These are phyloP conservation scores for Drosophila setifemur DNA, from an alignment of 1,140 invertebrate genomes.

Conservation along the genomic window DNA sequence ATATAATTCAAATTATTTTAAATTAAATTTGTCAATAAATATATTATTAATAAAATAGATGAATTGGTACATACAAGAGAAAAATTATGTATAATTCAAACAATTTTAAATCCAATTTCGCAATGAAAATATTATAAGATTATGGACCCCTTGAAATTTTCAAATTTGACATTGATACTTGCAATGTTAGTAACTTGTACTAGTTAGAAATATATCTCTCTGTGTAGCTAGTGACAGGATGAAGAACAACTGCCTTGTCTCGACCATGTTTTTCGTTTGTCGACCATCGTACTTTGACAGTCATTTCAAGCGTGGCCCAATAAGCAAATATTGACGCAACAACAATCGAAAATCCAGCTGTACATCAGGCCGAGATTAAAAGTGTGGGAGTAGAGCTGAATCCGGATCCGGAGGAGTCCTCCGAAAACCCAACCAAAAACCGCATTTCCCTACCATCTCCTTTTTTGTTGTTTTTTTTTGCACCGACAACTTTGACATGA, in stretches of 20 bases:
- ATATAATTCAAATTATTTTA: no score
- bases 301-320: constrained; percentile 53
- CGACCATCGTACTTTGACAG: constrained; percentile 6
- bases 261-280: not conserved
- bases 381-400: not conserved
- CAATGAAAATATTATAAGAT: not conserved
- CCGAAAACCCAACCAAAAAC: constrained; percentile 22
- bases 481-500: constrained; percentile 22
- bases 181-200: no score
- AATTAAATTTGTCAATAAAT: no score
- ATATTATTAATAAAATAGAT: no score
- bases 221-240: no score
- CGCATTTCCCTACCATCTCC: not conserved
- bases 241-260: not conserved
- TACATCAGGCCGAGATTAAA: constrained; percentile 22
- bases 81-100: no score
- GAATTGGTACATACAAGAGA: no score
- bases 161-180: no score
- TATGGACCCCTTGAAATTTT: no score
- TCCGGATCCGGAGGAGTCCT: not conserved
- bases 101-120: no score
- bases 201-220: no score
- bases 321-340: constrained; percentile 62
- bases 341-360: constrained; percentile 22
- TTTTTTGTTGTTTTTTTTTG: no score